Percentiles rank a stretch among this genome's conserved stretches.
These are phyloP conservation scores for Ostrea denselamellosa DNA, from an alignment of 1,140 invertebrate species.

Conservation along the genomic window DNA sequence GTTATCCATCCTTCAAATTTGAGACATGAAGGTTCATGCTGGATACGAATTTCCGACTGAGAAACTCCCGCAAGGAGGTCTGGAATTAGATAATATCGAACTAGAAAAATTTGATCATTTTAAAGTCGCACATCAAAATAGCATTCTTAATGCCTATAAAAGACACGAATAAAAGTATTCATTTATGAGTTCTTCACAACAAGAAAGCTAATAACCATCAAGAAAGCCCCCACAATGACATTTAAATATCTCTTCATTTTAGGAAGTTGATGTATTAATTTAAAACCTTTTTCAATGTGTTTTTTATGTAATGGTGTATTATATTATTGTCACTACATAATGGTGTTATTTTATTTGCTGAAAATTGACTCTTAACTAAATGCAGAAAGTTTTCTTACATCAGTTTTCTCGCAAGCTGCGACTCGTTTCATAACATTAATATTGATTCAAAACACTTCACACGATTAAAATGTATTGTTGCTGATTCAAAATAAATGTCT, in stretches of 20 bases:
- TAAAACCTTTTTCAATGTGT: neutral
- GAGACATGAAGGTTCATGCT: neutral
- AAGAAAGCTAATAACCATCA: neutral
- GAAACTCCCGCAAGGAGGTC: neutral
- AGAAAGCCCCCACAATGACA: neutral
- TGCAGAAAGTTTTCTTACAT: no score
- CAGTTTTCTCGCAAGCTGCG: no score
- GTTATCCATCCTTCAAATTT: neutral
- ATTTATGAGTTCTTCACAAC: neutral
- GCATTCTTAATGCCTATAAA: neutral
- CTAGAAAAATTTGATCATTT: neutral
- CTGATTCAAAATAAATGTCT: no score
- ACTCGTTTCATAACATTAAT: no score
- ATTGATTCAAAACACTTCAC: no score
- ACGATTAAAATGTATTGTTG: no score
- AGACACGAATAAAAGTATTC: neutral
- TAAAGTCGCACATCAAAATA: neutral
- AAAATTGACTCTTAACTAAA: no score
- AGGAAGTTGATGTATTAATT: conserved; percentile 24
- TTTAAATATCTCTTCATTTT: neutral
- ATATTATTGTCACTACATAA: neutral
- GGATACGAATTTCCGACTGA: neutral
- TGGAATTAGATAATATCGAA: neutral
- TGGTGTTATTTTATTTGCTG: no score
- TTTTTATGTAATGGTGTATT: neutral